Conservation (phyloP, 2,113 vertebrate species). For the Chionodraco myersi region DNA sequence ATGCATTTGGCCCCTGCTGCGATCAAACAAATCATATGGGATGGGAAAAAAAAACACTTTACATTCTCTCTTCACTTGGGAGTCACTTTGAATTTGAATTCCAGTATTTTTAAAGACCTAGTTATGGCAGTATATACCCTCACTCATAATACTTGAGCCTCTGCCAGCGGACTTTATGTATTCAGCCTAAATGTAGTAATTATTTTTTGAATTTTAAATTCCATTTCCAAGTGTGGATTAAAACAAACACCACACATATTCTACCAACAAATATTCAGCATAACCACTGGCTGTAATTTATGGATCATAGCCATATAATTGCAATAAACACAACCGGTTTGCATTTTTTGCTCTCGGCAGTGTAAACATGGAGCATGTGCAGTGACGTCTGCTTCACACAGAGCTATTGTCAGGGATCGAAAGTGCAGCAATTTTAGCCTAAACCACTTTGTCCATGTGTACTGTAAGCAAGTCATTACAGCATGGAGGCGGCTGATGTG, state of each 20-base stretch:
- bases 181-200: background rate
- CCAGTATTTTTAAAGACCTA: background rate
- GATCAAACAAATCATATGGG: slow-evolving; percentile 68
- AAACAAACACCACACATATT: background rate
- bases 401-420: background rate
- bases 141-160: background rate
- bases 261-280: background rate
- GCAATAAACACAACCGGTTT: background rate
- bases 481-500: slow-evolving; percentile 26
- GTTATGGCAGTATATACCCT: background rate
- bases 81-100: slow-evolving; percentile 25
- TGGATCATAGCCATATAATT: background rate
- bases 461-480: slow-evolving; percentile 36
- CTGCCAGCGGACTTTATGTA: too few species aligned
- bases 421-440: slow-evolving; percentile 20
- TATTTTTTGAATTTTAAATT: background rate
- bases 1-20: slow-evolving; percentile 58
- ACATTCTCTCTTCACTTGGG: slow-evolving; percentile 32
- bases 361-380: slow-evolving; percentile 14
- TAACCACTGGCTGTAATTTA: background rate
- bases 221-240: background rate
- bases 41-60: slow-evolving; percentile 16
- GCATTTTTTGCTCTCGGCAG: background rate
- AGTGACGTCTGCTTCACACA: background rate
- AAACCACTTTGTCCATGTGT: slow-evolving; percentile 15